phyloP scores from a whole-genome alignment of 2,797 vertebrate genomes.

The Hafferia zeledoni region DNA sequence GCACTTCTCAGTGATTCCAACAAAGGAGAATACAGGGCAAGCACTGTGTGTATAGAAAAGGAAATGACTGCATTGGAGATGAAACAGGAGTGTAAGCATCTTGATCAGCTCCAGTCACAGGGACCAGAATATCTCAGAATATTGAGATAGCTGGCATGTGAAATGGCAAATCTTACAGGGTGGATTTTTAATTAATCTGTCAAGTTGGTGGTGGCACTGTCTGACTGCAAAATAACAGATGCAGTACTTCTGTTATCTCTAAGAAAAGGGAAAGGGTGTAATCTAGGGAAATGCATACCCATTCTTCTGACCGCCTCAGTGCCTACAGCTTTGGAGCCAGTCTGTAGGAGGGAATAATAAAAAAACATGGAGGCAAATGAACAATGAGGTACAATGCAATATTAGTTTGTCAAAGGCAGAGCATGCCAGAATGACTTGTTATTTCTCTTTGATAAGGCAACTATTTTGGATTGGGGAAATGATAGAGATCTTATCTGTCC shows the following conservation, averaged over 20 bases:
- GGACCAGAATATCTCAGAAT: constrained; percentile 55
- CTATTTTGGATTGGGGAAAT: neutral
- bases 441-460: constrained; percentile 12
- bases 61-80: neutral
- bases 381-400: neutral
- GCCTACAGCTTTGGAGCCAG: neutral
- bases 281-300: constrained; percentile 36
- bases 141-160: constrained; percentile 30
- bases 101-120: constrained; percentile 20
- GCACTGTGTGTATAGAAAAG: neutral
- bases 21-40: neutral
- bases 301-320: neutral
- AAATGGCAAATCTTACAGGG: constrained; percentile 47
- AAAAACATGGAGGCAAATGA: neutral
- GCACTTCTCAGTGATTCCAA: neutral
- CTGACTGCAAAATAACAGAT: constrained; percentile 57
- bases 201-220: constrained; percentile 61
- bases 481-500: neutral
- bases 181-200: constrained; percentile 60
- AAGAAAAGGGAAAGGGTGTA: constrained; percentile 23
- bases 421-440: neutral
- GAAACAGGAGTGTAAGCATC: neutral
- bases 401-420: neutral
- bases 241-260: constrained; percentile 3
- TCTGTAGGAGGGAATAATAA: neutral